These are phyloP conservation scores for Lasioglossum marginatum DNA, from an alignment of 2,888 invertebrate genomes.

Conservation along the genomic window DNA sequence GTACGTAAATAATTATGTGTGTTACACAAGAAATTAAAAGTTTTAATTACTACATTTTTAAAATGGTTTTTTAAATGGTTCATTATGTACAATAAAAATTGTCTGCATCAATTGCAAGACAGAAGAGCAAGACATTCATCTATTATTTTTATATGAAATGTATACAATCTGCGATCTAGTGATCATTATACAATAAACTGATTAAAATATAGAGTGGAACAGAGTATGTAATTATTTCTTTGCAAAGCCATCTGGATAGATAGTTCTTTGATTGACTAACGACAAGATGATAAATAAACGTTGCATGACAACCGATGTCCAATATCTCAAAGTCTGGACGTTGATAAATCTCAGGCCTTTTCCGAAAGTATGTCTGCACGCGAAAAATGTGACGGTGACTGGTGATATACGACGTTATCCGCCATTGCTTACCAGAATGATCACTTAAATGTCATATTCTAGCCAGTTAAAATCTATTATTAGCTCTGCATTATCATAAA, in stretches of 20 bases:
- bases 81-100: neutral
- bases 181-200: too few species aligned
- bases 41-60: too few species aligned
- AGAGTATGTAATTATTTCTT: neutral
- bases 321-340: neutral
- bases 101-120: neutral
- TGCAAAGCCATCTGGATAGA: neutral
- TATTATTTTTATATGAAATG: neutral
- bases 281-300: neutral
- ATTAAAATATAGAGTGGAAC: neutral
- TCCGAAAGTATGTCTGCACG: neutral
- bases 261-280: neutral
- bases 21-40: neutral
- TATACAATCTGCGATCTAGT: too few species aligned
- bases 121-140: neutral
- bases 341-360: constrained; percentile 15
- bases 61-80: neutral
- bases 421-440: neutral
- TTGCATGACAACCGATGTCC: constrained; percentile 10
- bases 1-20: neutral
- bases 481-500: neutral
- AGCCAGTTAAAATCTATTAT: neutral
- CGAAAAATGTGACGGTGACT: neutral
- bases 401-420: constrained; percentile 1
- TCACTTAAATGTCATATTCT: neutral